Evolutionary conservation across 2,797 vertebrate species (phyloP).

Genomic region (Molossus alvarezi): DNA sequence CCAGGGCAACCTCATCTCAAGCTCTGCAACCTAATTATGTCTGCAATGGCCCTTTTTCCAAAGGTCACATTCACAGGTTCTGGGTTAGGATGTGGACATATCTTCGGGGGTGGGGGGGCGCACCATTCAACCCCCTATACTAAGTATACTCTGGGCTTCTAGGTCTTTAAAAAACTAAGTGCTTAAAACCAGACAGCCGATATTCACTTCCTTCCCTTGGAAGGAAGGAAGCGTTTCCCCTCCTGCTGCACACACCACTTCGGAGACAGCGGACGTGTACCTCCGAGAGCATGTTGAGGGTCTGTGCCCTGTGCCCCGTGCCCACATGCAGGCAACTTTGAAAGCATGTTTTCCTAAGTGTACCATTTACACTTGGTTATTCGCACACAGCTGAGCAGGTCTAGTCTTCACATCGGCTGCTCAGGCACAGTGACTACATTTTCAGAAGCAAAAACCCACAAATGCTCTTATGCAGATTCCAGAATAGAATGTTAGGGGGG

Average conservation of each 20-base stretch:
- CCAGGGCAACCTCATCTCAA: neutral
- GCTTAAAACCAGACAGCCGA: neutral
- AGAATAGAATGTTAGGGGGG: neutral
- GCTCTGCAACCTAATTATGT: neutral
- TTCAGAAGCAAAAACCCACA: slow-evolving; percentile 10
- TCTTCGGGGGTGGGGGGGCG: neutral
- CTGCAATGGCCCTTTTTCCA: neutral
- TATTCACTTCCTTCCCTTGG: neutral
- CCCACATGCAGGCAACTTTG: neutral
- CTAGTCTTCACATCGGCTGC: neutral
- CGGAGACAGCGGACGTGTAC: neutral
- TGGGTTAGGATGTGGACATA: neutral
- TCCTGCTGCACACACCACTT: neutral
- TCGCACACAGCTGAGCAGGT: neutral
- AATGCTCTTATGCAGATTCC: neutral
- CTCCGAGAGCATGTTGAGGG: neutral
- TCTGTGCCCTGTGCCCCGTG: neutral
- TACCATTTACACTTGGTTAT: neutral
- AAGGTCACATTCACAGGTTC: neutral
- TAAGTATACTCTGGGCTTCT: neutral
- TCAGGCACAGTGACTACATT: neutral
- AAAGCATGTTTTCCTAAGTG: neutral
- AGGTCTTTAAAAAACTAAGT: neutral
- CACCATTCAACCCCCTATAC: neutral
- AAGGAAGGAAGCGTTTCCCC: neutral